These are phyloP conservation scores for Campylorhamphus procurvoides DNA, from an alignment of 2,113 vertebrate species.

Conservation along the genomic window DNA sequence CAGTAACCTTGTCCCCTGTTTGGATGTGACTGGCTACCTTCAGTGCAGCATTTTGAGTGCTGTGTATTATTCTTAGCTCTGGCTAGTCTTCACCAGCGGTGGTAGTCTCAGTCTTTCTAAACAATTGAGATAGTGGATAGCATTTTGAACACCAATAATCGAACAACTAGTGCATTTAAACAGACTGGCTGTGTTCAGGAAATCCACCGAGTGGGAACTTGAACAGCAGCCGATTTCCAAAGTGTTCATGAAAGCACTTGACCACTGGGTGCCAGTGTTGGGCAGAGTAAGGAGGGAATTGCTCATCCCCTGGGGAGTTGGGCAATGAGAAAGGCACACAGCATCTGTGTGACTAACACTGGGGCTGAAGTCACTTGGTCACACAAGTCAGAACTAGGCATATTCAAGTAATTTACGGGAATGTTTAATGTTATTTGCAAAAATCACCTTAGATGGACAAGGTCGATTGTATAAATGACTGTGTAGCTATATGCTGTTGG, in stretches of 20 bases:
- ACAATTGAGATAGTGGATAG: not conserved
- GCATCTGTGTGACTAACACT: rapidly evolving
- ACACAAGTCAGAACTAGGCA: rapidly evolving
- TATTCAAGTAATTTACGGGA: not conserved
- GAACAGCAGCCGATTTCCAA: not conserved
- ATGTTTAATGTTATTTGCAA: not conserved
- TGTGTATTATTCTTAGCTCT: not conserved
- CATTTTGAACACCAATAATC: rapidly evolving
- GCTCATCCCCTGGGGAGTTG: rapidly evolving
- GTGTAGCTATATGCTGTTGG: not conserved
- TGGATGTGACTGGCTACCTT: too few species aligned
- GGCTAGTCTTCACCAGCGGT: not conserved
- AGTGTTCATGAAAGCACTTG: not conserved
- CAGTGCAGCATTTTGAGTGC: not conserved
- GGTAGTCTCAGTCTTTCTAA: not conserved
- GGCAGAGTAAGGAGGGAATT: not conserved
- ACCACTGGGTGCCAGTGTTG: constrained; percentile 21
- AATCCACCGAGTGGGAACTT: not conserved
- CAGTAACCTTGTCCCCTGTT: too few species aligned
- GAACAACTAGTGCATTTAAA: not conserved
- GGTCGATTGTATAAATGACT: not conserved
- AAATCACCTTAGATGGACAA: not conserved
- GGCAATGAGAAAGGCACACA: rapidly evolving
- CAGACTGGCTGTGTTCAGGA: not conserved
- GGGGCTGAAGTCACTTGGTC: not conserved